These are phyloP conservation scores for Gadus chalcogrammus DNA, from an alignment of 2,113 vertebrate genomes.

Conservation along the genomic window DNA sequence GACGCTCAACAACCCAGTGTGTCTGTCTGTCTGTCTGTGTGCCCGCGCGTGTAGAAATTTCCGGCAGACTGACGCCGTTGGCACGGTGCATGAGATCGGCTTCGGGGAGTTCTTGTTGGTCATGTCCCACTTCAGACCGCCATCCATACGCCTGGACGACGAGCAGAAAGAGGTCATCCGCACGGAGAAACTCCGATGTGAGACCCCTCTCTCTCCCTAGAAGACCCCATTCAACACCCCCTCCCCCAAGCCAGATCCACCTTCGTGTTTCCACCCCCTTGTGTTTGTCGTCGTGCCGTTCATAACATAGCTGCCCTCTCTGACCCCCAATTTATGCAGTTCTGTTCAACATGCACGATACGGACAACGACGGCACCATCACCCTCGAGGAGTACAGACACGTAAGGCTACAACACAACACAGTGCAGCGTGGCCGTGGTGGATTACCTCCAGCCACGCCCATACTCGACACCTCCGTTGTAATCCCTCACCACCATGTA, in stretches of 20 bases:
- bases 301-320: no score
- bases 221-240: no score
- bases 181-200: conserved; percentile 90
- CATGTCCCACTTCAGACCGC: conserved; percentile 92
- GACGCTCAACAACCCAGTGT: no score
- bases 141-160: conserved; percentile 74
- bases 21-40: no score
- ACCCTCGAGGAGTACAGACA: conserved; percentile 94
- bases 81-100: conserved; percentile 82
- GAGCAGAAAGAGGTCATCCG: conserved; percentile 80
- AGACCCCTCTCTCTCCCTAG: conserved; percentile 30
- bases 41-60: conserved; percentile 76
- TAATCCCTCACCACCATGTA: background rate
- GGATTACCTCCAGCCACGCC: background rate
- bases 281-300: no score
- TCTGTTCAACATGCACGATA: conserved; percentile 97
- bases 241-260: no score
- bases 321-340: conserved; percentile 66
- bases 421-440: background rate
- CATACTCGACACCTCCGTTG: background rate
- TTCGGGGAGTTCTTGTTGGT: conserved; percentile 92
- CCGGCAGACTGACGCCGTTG: conserved; percentile 63
- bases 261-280: no score
- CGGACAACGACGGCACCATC: conserved; percentile 91
- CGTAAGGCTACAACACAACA: conserved; percentile 67